phyloP scores from a whole-genome alignment of 1,140 invertebrate genomes.

The Zeugodacus cucurbitae region DNA sequence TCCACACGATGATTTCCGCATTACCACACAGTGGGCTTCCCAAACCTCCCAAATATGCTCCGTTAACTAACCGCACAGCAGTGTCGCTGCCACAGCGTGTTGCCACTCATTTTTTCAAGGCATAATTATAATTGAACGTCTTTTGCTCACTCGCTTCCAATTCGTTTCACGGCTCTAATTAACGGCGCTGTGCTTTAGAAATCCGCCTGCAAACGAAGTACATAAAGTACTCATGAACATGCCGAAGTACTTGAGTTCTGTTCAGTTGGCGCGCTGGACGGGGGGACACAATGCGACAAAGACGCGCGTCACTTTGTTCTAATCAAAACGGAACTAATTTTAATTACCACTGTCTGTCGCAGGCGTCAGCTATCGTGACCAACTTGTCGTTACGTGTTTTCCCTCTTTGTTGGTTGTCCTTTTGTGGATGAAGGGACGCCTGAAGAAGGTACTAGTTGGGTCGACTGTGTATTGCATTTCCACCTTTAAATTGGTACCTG shows the following conservation, averaged over 20 bases:
- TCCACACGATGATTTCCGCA: background rate
- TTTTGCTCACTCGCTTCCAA: background rate
- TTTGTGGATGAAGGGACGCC: background rate
- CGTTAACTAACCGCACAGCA: background rate
- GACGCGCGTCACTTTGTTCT: background rate
- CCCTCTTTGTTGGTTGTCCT: background rate
- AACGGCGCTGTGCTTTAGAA: background rate
- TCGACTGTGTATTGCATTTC: background rate
- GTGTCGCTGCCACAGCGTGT: background rate
- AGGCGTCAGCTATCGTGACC: background rate
- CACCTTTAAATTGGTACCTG: background rate
- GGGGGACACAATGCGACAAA: background rate
- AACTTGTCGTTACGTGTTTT: background rate
- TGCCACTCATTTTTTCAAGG: background rate
- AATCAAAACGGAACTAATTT: constrained; percentile 30
- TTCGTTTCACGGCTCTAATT: background rate
- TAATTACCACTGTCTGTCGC: constrained; percentile 25
- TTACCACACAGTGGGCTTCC: background rate
- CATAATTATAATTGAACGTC: background rate
- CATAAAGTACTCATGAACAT: background rate
- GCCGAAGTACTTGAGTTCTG: background rate
- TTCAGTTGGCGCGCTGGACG: background rate
- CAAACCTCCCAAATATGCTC: background rate
- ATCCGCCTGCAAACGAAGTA: background rate
- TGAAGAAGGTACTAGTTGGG: background rate